Evolutionary conservation across 1,140 invertebrate species (phyloP).

Genomic region (Charaxes varanes): DNA sequence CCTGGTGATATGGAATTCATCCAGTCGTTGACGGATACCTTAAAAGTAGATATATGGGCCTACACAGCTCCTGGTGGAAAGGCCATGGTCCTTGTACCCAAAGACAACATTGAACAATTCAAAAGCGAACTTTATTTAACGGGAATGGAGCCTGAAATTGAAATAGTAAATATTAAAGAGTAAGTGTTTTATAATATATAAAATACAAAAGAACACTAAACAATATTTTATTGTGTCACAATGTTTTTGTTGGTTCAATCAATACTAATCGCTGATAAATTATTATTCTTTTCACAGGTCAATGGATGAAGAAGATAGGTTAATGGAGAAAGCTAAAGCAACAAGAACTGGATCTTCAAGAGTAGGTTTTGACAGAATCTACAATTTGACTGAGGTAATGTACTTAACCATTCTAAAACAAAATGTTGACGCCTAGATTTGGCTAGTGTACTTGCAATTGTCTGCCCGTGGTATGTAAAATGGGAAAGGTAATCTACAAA

Average conservation of each 20-base stretch:
- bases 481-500: too few species aligned
- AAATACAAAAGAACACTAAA: conserved; percentile 3
- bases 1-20: conserved; percentile 1
- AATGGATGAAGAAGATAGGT: conserved; percentile 8
- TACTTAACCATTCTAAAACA: too few species aligned
- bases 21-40: background rate
- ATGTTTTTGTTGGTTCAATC: background rate
- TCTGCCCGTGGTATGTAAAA: too few species aligned
- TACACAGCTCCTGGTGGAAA: conserved; percentile 1
- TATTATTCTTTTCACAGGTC: background rate
- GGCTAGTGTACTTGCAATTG: too few species aligned
- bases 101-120: conserved; percentile 2
- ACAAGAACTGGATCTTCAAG: background rate
- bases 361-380: conserved; percentile 5
- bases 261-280: background rate
- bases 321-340: conserved; percentile 6
- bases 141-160: conserved; percentile 5
- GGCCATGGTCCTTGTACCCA: conserved; percentile 9
- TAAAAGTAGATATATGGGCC: conserved; percentile 10
- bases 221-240: background rate
- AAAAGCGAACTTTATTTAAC: conserved; percentile 5
- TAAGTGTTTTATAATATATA: conserved; percentile 2
- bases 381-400: conserved; percentile 6
- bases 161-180: conserved; percentile 14
- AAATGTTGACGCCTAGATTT: too few species aligned